A percentile compares a stretch with the other conserved stretches of the same genome.
phyloP scores from a whole-genome alignment of 2,113 vertebrate species.

The Cisticola juncidis region DNA sequence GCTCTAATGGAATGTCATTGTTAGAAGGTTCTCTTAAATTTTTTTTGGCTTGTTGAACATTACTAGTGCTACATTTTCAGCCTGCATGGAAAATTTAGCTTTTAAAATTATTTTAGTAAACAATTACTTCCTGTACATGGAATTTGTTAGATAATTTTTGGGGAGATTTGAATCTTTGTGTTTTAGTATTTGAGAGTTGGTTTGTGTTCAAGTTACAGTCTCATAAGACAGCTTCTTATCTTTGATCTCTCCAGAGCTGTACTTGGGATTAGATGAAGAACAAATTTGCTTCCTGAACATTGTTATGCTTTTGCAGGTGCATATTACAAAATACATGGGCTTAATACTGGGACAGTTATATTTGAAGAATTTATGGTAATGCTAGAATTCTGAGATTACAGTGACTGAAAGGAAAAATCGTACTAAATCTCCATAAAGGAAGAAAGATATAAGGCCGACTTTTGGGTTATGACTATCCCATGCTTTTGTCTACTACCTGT shows the following conservation, averaged over 20 bases:
- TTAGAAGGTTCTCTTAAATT: neutral
- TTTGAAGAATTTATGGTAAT: neutral
- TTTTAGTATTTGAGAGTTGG: neutral
- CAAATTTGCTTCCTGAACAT: neutral
- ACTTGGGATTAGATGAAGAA: neutral
- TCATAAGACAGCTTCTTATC: neutral
- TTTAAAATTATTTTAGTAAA: neutral
- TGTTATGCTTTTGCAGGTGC: neutral
- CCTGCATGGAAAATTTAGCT: neutral
- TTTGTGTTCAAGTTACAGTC: neutral
- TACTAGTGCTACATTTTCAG: neutral
- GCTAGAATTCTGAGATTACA: neutral
- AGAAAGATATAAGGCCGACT: neutral
- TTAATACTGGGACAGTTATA: neutral
- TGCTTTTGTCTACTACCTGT: neutral
- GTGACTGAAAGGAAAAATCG: neutral
- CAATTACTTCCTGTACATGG: neutral
- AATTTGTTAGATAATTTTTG: neutral
- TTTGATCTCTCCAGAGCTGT: neutral
- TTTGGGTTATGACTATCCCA: neutral
- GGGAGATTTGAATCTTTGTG: neutral
- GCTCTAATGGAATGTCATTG: neutral
- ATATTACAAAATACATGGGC: neutral
- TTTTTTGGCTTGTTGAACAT: neutral
- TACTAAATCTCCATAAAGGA: neutral